Conservation (phyloP, 2,113 vertebrate genomes). For the Pomatostomus ruficeps region DNA sequence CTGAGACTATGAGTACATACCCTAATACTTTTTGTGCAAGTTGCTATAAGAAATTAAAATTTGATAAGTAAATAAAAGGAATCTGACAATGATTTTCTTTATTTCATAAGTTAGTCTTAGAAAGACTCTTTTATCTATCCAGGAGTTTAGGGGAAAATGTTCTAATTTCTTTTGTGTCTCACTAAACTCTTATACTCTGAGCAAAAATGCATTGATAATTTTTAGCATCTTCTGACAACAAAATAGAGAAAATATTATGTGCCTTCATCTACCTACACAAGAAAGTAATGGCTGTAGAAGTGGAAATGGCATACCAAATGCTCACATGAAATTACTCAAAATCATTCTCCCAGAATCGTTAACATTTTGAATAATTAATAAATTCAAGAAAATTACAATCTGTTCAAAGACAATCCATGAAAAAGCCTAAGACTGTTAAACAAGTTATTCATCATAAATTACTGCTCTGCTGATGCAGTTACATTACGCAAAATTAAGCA, state of each 20-base stretch:
- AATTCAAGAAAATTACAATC: constrained; percentile 12
- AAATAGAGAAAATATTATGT: not conserved
- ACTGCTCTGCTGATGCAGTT: not conserved
- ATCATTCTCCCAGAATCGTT: constrained; percentile 2
- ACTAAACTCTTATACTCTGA: not conserved
- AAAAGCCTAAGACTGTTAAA: not conserved
- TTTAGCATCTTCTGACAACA: not conserved
- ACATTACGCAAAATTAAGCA: not conserved
- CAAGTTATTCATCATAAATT: not conserved
- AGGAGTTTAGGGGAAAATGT: not conserved
- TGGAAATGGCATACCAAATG: not conserved
- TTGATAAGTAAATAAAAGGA: not conserved
- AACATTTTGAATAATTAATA: constrained; percentile 52
- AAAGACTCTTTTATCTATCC: not conserved
- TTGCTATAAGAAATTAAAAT: not conserved
- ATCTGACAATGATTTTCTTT: not conserved
- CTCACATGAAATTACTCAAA: not conserved
- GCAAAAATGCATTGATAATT: not conserved
- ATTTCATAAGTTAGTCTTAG: not conserved
- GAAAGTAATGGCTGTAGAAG: not conserved
- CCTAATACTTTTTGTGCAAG: not conserved
- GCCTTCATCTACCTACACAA: not conserved
- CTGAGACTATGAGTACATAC: not conserved
- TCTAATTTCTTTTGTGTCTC: not conserved
- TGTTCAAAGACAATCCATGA: not conserved